Evolutionary conservation across 1,140 invertebrate genomes (phyloP), one percentile per base, ranked within the genome.

Genomic region (Doryteuthis pealeii): DNA sequence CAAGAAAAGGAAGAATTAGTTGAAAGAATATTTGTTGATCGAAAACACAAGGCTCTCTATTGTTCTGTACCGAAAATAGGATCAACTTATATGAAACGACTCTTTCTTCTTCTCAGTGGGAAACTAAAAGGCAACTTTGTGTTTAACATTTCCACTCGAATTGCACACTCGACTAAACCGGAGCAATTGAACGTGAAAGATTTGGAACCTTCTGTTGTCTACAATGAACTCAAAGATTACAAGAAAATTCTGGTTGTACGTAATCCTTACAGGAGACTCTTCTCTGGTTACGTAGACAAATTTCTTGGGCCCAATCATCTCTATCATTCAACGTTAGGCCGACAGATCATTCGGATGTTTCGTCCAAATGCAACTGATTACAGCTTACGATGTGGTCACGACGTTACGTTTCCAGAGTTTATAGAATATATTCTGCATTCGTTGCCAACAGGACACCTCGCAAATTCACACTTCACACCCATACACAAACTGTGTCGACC

Each of bases 231-330:
- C 30, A 43, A 35, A n/a, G 67, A 74, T n/a, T 74, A 33, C 45
- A 26, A 67, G 28, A 74, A 67, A 49, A 33, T 74, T 35, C 31
- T 75, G 74, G 45, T 75, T 5, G 74, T 75, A 5, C 12, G 74
- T 45, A 49, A 75, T 45, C 74, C 74, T n/a, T 75, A 71, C 32
- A 69, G 65, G 22, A 40, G 70, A 33, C 32, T 75, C 0, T 62
- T 71, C 10, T 75, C 74, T 18, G 74, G 69, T 15, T 75, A 75
- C n/a, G 33, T 75, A 6, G 74, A 75, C 40, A 75, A 75, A 28
- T 75, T 75, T 54, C 32, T 75, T 10, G 35, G 35, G 54, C 74
- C 74, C 14, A 75, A 71, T 49, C 12, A 22, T 68, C 70, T 30
- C 15, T 75, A 62, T 75, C 67, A 43, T 71, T 45, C 67, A 58